phyloP scores from a whole-genome alignment of 2,797 vertebrate genomes.

The Pangasius macronema region DNA sequence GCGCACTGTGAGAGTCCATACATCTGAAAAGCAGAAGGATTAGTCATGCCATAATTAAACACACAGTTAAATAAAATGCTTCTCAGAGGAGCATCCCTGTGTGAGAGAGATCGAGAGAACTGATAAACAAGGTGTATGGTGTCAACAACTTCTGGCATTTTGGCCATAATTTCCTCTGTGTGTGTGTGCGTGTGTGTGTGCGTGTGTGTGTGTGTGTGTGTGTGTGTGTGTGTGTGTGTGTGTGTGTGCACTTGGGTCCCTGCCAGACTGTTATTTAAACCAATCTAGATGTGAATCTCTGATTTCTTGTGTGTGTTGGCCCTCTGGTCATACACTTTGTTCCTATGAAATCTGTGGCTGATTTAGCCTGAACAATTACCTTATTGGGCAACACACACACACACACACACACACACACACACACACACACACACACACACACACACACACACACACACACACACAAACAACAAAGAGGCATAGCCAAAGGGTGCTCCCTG shows the following conservation, averaged over 20 bases:
- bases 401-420: too few species aligned
- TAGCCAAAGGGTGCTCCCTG: conserved; percentile 38
- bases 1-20: conserved; percentile 18
- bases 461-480: conserved; percentile 19
- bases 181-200: background rate
- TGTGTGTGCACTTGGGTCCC: background rate
- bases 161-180: conserved; percentile 29
- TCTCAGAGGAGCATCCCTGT: conserved; percentile 28
- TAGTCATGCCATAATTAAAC: conserved; percentile 21
- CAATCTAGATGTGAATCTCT: conserved; percentile 34
- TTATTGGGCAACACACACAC: conserved; percentile 1
- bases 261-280: conserved; percentile 34
- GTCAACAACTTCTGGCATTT: conserved; percentile 44
- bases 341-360: conserved; percentile 57
- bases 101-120: conserved; percentile 35
- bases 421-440: background rate
- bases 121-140: conserved; percentile 45
- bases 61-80: conserved; percentile 20
- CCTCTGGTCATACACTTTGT: conserved; percentile 46
- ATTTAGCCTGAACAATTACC: conserved; percentile 37
- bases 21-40: conserved; percentile 27
- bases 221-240: background rate
- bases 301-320: conserved; percentile 37
- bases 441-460: conserved; percentile 17
- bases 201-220: background rate